Base-by-base conservation (phyloP, 2,797 vertebrate species). In the Gymnoscopelus braueri region DNA sequence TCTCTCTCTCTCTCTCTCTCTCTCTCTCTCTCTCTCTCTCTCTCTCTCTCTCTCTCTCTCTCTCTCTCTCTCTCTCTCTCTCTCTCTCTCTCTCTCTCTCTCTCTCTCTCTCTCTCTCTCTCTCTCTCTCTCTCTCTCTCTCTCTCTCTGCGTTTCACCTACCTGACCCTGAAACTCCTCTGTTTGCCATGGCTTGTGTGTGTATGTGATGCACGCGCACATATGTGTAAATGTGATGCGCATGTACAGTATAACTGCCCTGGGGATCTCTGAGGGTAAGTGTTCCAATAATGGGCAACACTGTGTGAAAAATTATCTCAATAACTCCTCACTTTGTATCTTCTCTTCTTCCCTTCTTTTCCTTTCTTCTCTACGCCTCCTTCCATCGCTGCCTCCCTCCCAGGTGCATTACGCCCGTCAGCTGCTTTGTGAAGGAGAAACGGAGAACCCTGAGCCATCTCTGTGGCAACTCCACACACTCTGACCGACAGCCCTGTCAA, bases 401-500 rank as follows among this genome's bases (percentile, higher is more conserved):
- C 68, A 69, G 68, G 72, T 74, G 77, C 86, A 77, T 80, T 79
- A 78, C 60, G 73, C 49, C 77, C 1, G 0, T 69, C 74, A 60
- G 23, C 63, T 67, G 57, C 39, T 73, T 72, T 82, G 65, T 76
- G 74, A 78, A 62, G 63, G 73, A 69, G 53, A 74, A 77, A 35
- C 44, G 32, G 14, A 64, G 24, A 19, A 58, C 61, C 58, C 83
- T 82, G 66, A 79, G 69, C 70, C 67, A 76, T 81, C 54, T 19
- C 74, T 65, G 73, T 79, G 70, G 76, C 50, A 83, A 86, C 79
- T 26, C 67, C 32, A 57, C 35, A 57, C 29, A 5, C 54, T 67
- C 66, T 79, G 77, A 87, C 60, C 76, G 83, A 84, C 78, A 80
- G 52, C 72, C 24, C 49, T 86, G 82, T 83, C 79, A 86, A 68